Percentiles rank a stretch among this genome's conserved stretches.
These are phyloP conservation scores for Lates japonicus DNA, from an alignment of 2,797 vertebrate species.

Conservation along the genomic window DNA sequence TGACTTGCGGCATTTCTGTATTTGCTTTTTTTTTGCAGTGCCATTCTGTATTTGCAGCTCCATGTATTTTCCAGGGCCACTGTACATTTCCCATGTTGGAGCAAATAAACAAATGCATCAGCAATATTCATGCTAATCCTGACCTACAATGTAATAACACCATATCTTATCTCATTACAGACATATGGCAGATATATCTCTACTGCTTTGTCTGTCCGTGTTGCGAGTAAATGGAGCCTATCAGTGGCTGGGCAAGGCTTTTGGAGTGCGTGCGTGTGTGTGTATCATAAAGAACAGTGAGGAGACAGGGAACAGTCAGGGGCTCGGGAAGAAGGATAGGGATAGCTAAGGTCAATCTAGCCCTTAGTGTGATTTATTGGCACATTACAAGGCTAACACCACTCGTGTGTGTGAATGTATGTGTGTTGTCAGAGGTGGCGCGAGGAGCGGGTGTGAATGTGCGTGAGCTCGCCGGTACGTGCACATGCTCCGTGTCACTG, in stretches of 20 bases:
- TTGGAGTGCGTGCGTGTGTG: conserved; percentile 23
- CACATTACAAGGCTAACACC: conserved; percentile 67
- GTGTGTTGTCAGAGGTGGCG: background rate
- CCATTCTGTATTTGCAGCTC: background rate
- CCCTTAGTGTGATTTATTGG: conserved; percentile 77
- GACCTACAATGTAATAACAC: conserved; percentile 31
- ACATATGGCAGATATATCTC: conserved; percentile 27
- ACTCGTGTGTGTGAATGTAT: conserved; percentile 19
- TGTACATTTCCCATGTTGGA: background rate
- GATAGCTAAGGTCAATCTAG: conserved; percentile 72
- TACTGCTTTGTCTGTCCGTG: conserved; percentile 18
- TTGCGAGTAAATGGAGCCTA: conserved; percentile 60
- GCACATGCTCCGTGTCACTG: conserved; percentile 31
- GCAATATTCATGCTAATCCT: conserved; percentile 21
- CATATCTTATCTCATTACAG: conserved; percentile 40
- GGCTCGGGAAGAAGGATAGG: conserved; percentile 42
- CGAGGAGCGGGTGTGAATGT: conserved; percentile 4
- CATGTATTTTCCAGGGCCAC: background rate
- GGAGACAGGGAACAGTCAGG: conserved; percentile 50
- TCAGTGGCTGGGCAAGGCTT: conserved; percentile 30
- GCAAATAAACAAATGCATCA: conserved; percentile 16
- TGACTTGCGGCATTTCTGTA: background rate
- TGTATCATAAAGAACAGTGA: conserved; percentile 60
- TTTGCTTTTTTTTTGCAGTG: background rate
- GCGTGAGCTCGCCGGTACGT: background rate